Base-by-base conservation (phyloP, 2,888 invertebrate genomes). In the Pyrgus malvae region DNA sequence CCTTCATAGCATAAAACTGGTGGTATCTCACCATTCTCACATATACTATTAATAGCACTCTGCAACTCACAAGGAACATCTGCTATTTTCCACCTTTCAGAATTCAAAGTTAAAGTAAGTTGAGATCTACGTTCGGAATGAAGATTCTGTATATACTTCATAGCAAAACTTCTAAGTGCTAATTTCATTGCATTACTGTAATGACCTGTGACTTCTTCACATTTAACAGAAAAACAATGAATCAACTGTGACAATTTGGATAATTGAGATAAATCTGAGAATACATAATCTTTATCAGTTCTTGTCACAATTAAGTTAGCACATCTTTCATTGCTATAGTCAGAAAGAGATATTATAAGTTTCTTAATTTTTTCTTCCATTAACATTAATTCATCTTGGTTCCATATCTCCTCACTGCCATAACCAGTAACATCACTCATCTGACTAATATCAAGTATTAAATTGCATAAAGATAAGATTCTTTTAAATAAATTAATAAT, bases 11-110 rank as follows among this genome's bases (percentile, higher is more conserved):
- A 75, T 63, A 74, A 65, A 63, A 64, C 67, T 25, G 61, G 69
- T 12, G 91, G 91, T 74, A 92, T 92, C 69, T 82, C 78, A 54
- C 91, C 87, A 60, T 77, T 77, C 64, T 91, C 88, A 74, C 88
- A 89, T 69, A 97, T 93, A 65, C 93, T 92, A 76, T 94, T 93
- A 27, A 98, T 94, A 57, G 98, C 92, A 65, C 93, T 92, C 84
- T 99, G 99, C 76, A 98, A 95, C 75, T 97, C 96, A 62, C 92
- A 91, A 0, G 98, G 96, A 46, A 99, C 96, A 70, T 98, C 97
- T 3, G 97, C 96, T 66, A 95, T 94, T 72, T 96, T 97, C 99
- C 99, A 99, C 57, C 96, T 91, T 81, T 99, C 99, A 60, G 94
- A 93, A 76, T 98, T 98, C 38, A 99, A 89, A 29, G 98, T 92